Percentiles rank a stretch among this genome's conserved stretches.
Conservation (phyloP, 2,888 invertebrate species). For the Drosophila anomalipes region DNA sequence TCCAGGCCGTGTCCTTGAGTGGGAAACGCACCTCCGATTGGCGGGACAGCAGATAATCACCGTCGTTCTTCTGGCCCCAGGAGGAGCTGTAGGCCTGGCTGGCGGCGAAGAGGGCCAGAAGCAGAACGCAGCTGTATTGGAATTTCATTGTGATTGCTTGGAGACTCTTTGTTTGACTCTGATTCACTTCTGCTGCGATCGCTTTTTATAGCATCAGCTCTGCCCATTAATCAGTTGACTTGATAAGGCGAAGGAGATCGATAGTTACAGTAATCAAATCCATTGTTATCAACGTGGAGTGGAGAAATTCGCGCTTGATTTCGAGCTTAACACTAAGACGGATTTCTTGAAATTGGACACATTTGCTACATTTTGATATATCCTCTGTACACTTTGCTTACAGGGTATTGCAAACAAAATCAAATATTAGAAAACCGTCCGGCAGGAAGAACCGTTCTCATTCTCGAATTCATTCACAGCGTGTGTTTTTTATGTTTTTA, state of each 20-base stretch:
- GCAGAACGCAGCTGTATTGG: slow-evolving; percentile 56
- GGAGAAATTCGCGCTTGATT: too few species aligned
- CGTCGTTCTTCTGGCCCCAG: slow-evolving; percentile 56
- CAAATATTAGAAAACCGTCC: slow-evolving; percentile 65
- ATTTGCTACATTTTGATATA: background rate
- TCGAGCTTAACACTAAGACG: too few species aligned
- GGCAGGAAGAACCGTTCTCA: slow-evolving; percentile 30
- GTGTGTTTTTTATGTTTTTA: slow-evolving; percentile 64
- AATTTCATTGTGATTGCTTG: slow-evolving; percentile 53
- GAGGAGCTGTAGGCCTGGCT: slow-evolving; percentile 53
- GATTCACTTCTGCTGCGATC: background rate
- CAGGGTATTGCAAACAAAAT: slow-evolving; percentile 62
- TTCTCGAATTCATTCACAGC: slow-evolving; percentile 34
- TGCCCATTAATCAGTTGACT: background rate
- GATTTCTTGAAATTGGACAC: too few species aligned
- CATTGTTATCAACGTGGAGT: too few species aligned
- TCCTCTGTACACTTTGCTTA: background rate
- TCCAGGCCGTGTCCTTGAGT: slow-evolving; percentile 53
- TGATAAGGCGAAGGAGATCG: background rate
- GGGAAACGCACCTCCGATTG: slow-evolving; percentile 54
- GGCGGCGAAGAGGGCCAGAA: slow-evolving; percentile 65
- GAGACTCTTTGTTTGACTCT: slow-evolving; percentile 33
- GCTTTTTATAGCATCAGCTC: slow-evolving; percentile 27
- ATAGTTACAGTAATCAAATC: background rate
- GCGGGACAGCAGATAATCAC: slow-evolving; percentile 53